Conservation (phyloP, 2,113 vertebrate genomes). For the Cheirogaleus medius region DNA sequence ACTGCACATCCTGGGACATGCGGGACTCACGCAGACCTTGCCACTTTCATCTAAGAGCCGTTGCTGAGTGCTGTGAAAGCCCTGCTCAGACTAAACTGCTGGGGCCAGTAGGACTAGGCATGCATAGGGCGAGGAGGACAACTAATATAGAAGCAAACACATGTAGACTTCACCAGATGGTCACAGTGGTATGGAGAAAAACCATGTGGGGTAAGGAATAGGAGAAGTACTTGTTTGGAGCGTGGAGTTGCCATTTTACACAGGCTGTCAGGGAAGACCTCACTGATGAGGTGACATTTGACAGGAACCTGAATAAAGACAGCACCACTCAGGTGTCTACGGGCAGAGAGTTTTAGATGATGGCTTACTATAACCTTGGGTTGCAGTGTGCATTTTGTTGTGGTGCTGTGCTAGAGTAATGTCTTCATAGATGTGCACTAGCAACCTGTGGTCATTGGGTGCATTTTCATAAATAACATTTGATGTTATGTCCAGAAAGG, state of each 20-base stretch:
- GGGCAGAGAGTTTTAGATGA: not conserved
- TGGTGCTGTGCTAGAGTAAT: not conserved
- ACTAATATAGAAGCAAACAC: not conserved
- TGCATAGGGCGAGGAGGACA: fast-evolving
- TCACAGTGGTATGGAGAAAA: not conserved
- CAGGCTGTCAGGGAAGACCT: not conserved
- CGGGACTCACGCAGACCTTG: not conserved
- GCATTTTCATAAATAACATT: not conserved
- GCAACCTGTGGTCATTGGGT: not conserved
- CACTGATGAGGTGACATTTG: not conserved
- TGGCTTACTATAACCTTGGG: not conserved
- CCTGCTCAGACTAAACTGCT: not conserved
- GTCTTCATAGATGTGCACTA: not conserved
- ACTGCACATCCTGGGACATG: not conserved
- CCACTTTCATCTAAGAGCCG: not conserved
- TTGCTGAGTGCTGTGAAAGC: not conserved
- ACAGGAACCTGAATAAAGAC: not conserved
- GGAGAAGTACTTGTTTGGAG: not conserved
- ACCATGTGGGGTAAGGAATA: not conserved
- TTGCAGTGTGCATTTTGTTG: not conserved
- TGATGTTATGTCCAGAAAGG: not conserved
- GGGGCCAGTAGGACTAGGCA: not conserved
- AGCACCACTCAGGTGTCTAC: not conserved
- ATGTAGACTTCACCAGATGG: not conserved
- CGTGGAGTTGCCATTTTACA: not conserved